phyloP scores from a whole-genome alignment of 1,140 invertebrate genomes.

The Eriocheir sinensis region DNA sequence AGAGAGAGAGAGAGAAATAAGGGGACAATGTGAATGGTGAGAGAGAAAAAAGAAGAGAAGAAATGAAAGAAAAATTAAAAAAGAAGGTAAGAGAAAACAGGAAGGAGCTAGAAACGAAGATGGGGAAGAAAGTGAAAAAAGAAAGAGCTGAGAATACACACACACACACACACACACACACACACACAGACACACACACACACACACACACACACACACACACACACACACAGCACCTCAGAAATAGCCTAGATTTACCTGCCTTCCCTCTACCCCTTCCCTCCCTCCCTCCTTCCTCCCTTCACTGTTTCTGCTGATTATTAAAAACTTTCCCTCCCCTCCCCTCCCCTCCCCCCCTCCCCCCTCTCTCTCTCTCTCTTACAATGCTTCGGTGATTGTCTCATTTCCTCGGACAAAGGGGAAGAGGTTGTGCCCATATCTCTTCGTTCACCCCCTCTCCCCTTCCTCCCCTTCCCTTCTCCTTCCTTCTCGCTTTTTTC shows the following conservation, averaged over 20 bases:
- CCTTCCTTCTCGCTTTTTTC: too few species aligned
- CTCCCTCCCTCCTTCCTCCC: not conserved
- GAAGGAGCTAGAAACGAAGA: too few species aligned
- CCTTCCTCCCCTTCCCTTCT: not conserved
- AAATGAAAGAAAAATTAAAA: not conserved
- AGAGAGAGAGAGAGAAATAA: too few species aligned
- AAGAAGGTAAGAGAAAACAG: too few species aligned
- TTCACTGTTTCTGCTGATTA: not conserved
- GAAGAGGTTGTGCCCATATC: not conserved
- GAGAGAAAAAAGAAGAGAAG: not conserved
- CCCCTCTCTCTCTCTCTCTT: not conserved
- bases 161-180: too few species aligned
- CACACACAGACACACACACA: too few species aligned
- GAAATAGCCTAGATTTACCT: not conserved
- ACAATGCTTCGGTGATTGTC: constrained; percentile 1
- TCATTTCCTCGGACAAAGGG: constrained; percentile 11
- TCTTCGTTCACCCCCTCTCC: not conserved
- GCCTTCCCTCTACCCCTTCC: too few species aligned
- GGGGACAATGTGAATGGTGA: too few species aligned
- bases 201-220: too few species aligned
- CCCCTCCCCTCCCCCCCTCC: not conserved
- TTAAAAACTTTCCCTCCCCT: not conserved
- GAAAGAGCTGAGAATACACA: too few species aligned
- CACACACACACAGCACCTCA: too few species aligned
- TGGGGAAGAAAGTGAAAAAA: too few species aligned